phyloP scores from a whole-genome alignment of 1,140 invertebrate species.

The Araneus ventricosus region DNA sequence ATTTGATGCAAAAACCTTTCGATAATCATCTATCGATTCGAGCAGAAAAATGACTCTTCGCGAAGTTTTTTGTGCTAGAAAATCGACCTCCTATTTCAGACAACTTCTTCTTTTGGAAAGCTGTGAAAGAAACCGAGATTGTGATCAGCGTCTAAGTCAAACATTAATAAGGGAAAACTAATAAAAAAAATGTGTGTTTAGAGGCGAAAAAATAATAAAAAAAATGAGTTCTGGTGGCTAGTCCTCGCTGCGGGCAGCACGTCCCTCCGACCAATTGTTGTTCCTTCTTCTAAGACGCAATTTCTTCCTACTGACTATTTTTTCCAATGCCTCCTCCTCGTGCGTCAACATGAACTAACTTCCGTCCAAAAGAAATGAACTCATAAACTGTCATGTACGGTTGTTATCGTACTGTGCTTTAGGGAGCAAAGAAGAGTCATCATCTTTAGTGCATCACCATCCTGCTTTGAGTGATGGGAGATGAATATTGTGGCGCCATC shows the following conservation, averaged over 20 bases:
- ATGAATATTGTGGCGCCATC: conserved; percentile 47
- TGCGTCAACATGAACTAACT: conserved; percentile 55
- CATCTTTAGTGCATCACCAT: not conserved
- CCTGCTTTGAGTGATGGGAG: not conserved
- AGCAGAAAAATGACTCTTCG: too few relatives aligned
- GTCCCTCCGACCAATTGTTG: conserved; percentile 57
- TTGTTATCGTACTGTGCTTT: not conserved
- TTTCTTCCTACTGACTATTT: conserved; percentile 45
- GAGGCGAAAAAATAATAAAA: not conserved
- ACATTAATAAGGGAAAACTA: conserved; percentile 46
- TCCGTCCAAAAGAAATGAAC: conserved; percentile 29
- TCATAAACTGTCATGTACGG: not conserved
- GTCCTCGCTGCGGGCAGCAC: conserved; percentile 71
- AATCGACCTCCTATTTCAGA: not conserved
- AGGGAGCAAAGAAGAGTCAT: not conserved
- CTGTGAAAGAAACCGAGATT: conserved; percentile 36
- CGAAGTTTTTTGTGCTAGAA: too few relatives aligned
- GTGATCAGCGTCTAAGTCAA: conserved; percentile 72
- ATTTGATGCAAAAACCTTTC: too few relatives aligned
- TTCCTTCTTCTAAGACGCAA: conserved; percentile 54
- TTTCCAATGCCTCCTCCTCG: conserved; percentile 36
- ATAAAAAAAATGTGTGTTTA: conserved; percentile 46
- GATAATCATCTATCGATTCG: too few relatives aligned
- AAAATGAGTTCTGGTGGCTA: conserved; percentile 68
- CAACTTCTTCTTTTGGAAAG: not conserved